A percentile compares a stretch with the other conserved stretches of the same genome.
These are phyloP conservation scores for Carduelis carduelis DNA, from an alignment of 2,797 vertebrate species.

Conservation along the genomic window DNA sequence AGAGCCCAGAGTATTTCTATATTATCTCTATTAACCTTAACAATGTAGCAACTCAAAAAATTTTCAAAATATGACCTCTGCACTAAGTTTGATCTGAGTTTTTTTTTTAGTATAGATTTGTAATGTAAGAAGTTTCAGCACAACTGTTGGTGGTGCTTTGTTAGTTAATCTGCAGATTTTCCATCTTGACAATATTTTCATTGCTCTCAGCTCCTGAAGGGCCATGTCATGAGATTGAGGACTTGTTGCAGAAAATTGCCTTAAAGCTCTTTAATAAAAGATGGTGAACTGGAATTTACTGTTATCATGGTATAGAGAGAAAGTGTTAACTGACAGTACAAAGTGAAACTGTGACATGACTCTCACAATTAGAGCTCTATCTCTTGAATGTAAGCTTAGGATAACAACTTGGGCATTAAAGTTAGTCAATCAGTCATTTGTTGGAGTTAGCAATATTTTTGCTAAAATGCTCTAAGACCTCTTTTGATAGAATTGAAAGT, in stretches of 20 bases:
- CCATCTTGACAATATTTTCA: slow-evolving; percentile 12
- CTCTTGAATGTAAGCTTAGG: slow-evolving; percentile 70
- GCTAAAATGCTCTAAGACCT: background rate
- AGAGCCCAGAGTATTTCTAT: background rate
- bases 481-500: background rate
- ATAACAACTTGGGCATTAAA: slow-evolving; percentile 67
- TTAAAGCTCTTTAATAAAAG: slow-evolving; percentile 57
- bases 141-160: background rate
- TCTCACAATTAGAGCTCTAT: slow-evolving; percentile 61
- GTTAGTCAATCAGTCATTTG: background rate
- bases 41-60: background rate
- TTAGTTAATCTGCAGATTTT: background rate
- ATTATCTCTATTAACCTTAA: background rate
- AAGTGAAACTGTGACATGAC: slow-evolving; percentile 67
- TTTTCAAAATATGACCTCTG: background rate
- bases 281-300: slow-evolving; percentile 15
- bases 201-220: slow-evolving; percentile 36
- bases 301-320: background rate
- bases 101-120: background rate
- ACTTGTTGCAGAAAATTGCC: slow-evolving; percentile 55
- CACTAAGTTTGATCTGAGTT: background rate
- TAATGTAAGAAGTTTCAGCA: background rate
- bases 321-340: slow-evolving; percentile 28
- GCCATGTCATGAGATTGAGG: slow-evolving; percentile 36
- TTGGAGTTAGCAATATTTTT: background rate